Percentiles rank a stretch among this genome's conserved stretches.
These are phyloP conservation scores for Cariama cristata DNA, from an alignment of 2,113 vertebrate species.

Conservation along the genomic window DNA sequence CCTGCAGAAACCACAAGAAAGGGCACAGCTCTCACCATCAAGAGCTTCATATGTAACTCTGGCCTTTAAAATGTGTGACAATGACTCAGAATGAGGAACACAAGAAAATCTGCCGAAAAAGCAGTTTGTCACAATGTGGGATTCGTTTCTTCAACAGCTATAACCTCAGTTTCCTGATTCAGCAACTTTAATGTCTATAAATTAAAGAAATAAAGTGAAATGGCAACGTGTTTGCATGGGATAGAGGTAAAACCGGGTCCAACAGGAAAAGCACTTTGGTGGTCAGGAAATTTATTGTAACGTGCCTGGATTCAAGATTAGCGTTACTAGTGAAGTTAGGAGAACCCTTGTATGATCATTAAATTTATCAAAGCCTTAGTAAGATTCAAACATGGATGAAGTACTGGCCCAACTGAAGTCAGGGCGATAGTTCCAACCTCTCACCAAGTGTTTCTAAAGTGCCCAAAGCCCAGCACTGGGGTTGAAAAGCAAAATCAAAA, in stretches of 20 bases:
- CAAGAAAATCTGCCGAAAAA: conserved; percentile 65
- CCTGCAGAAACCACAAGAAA: conserved; percentile 69
- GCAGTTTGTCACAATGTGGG: conserved; percentile 65
- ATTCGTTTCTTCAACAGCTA: conserved; percentile 74
- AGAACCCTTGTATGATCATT: not conserved
- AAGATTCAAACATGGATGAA: not conserved
- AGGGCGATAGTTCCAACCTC: not conserved
- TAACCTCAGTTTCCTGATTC: conserved; percentile 79
- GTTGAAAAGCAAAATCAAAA: conserved; percentile 42
- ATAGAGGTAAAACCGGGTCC: conserved; percentile 48
- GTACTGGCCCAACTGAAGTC: not conserved
- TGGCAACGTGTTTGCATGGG: conserved; percentile 63
- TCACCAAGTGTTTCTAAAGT: not conserved
- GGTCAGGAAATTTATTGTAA: not conserved
- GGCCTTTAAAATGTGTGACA: conserved; percentile 67
- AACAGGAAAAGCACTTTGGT: conserved; percentile 22
- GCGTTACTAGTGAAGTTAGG: not conserved
- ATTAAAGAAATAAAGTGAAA: conserved; percentile 71
- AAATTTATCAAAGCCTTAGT: not conserved
- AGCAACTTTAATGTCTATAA: conserved; percentile 72
- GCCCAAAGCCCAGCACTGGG: not conserved
- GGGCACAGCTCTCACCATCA: conserved; percentile 59
- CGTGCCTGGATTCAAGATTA: not conserved
- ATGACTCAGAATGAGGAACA: conserved; percentile 75
- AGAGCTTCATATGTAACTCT: conserved; percentile 20